Conservation (phyloP, 2,888 invertebrate genomes). For the Aleiodes leptofemur region DNA sequence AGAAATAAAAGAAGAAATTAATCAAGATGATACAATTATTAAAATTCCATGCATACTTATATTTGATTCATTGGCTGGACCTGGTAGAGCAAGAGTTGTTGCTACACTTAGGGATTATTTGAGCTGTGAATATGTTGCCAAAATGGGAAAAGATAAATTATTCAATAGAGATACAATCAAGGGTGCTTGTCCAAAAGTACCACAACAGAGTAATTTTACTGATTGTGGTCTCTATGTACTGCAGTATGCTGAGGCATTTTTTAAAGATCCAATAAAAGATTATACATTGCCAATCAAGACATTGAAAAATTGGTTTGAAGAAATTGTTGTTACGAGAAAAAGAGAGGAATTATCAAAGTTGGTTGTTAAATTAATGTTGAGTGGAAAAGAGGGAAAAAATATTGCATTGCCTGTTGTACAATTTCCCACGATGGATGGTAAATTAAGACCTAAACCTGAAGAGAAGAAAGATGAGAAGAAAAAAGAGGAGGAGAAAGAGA, state of each 20-base stretch:
- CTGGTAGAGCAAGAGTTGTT: conserved; percentile 88
- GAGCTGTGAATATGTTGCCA: conserved; percentile 89
- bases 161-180: conserved; percentile 91
- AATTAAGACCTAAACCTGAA: conserved; percentile 64
- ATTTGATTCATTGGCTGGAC: conserved; percentile 93
- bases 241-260: conserved; percentile 98
- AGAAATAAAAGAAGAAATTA: conserved; percentile 55
- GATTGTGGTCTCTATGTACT: conserved; percentile 97
- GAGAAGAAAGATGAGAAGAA: conserved; percentile 59
- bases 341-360: conserved; percentile 90
- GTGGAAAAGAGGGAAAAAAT: conserved; percentile 81
- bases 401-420: conserved; percentile 82
- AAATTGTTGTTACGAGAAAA: conserved; percentile 88
- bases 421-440: conserved; percentile 87
- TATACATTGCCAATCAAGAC: conserved; percentile 90
- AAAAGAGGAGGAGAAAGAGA: conserved; percentile 55
- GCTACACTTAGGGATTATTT: conserved; percentile 94
- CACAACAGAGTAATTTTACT: conserved; percentile 98
- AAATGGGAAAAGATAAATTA: conserved; percentile 81
- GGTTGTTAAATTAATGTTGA: conserved; percentile 84
- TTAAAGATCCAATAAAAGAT: conserved; percentile 90
- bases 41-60: conserved; percentile 94
- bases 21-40: conserved; percentile 60
- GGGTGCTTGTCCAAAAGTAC: conserved; percentile 92
- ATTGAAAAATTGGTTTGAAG: conserved; percentile 91